A percentile compares a stretch with the other conserved stretches of the same genome.
These are phyloP conservation scores for Phalacrocorax pelagicus DNA, from an alignment of 2,113 vertebrate genomes.

Conservation along the genomic window DNA sequence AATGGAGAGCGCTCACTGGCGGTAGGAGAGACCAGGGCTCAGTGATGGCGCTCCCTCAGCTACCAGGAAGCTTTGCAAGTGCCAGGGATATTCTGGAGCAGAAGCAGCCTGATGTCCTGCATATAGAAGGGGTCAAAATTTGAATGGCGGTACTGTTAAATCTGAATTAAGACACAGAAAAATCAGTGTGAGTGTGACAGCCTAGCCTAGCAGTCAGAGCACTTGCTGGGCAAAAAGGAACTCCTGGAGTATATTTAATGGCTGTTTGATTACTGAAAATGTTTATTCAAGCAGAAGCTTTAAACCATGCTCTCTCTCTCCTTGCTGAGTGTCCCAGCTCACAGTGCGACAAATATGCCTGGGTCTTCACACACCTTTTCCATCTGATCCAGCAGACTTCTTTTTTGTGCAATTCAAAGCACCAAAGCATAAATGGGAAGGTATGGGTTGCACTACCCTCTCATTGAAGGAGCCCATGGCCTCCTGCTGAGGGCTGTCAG, in stretches of 20 bases:
- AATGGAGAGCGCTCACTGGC: accelerated
- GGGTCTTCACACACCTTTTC: background rate
- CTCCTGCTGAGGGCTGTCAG: background rate
- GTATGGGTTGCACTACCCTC: background rate
- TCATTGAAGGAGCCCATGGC: background rate
- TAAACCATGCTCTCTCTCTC: background rate
- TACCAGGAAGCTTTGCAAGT: background rate
- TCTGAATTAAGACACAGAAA: background rate
- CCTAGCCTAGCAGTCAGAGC: background rate
- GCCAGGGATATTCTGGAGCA: background rate
- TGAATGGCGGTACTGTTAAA: background rate
- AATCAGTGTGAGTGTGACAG: background rate
- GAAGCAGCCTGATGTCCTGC: background rate
- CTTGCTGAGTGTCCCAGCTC: background rate
- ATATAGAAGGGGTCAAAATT: background rate
- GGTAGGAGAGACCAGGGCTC: background rate
- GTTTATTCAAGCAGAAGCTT: background rate
- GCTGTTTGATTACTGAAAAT: background rate
- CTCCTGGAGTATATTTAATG: background rate
- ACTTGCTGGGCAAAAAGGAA: background rate
- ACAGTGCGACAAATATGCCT: background rate
- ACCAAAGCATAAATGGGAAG: background rate
- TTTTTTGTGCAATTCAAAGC: background rate
- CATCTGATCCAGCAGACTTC: background rate
- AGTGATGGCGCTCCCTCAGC: background rate